These are phyloP conservation scores for Synchiropus splendidus DNA, from an alignment of 2,113 vertebrate species.

Conservation along the genomic window DNA sequence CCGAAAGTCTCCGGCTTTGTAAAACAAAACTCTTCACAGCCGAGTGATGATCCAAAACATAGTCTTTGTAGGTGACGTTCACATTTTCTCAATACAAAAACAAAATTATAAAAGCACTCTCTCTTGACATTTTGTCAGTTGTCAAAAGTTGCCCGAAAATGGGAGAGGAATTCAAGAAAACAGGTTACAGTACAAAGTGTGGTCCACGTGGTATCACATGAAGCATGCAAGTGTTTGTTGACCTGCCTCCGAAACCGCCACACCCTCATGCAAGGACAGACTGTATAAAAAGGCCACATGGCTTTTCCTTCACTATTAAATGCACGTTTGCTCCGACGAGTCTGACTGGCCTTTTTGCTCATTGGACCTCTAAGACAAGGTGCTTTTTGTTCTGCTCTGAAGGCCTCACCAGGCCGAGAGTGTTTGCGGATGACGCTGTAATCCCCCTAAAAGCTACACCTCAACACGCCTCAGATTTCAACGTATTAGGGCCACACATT, in stretches of 20 bases:
- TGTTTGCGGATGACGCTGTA: no score
- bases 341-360: constrained; percentile 21
- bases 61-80: constrained; percentile 39
- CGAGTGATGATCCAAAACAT: constrained; percentile 11
- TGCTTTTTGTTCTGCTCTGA: background rate
- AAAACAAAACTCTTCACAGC: constrained; percentile 38
- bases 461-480: no score
- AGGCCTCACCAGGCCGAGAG: background rate
- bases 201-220: constrained; percentile 46
- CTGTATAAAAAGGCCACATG: constrained; percentile 62
- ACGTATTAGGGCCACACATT: no score
- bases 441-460: no score
- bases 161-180: constrained; percentile 58
- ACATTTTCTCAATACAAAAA: constrained; percentile 57
- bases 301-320: constrained; percentile 58
- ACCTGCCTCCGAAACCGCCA: constrained; percentile 27
- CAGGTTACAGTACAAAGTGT: constrained; percentile 65
- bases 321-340: constrained; percentile 23
- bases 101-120: constrained; percentile 20
- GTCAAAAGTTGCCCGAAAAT: constrained; percentile 15
- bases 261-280: constrained; percentile 44
- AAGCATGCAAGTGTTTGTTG: constrained; percentile 54
- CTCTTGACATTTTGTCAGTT: constrained; percentile 38
- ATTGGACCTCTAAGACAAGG: background rate
- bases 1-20: constrained; percentile 12